Conservation (phyloP, 2,888 invertebrate genomes). For the Stictocephala bisonia region DNA sequence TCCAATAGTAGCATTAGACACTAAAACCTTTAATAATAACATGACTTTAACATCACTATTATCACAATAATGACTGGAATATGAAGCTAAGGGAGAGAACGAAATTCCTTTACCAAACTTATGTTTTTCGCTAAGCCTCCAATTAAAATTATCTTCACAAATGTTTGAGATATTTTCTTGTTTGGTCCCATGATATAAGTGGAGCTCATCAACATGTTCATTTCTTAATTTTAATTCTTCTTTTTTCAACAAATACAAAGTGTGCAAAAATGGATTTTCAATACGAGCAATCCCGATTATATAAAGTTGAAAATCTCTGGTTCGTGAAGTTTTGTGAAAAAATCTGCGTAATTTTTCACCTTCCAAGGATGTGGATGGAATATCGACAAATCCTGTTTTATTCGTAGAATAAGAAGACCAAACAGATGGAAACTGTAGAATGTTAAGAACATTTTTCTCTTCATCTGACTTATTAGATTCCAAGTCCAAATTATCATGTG, state of each 20-base stretch:
- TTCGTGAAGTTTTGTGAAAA: constrained; percentile 15
- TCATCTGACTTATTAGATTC: neutral
- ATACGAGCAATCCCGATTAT: constrained; percentile 14
- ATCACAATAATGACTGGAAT: constrained; percentile 31
- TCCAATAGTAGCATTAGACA: constrained; percentile 6
- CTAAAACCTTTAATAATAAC: constrained; percentile 24
- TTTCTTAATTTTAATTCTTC: constrained; percentile 23
- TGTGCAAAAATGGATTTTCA: constrained; percentile 34
- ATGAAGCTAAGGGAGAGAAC: constrained; percentile 20
- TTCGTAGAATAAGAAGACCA: constrained; percentile 14
- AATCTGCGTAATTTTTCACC: neutral
- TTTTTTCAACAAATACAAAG: constrained; percentile 30
- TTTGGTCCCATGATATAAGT: constrained; percentile 37
- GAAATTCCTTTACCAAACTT: constrained; percentile 35
- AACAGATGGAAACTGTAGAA: constrained; percentile 1
- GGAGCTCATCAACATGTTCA: constrained; percentile 34
- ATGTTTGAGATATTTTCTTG: neutral
- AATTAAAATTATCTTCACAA: constrained; percentile 34
- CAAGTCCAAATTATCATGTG: neutral
- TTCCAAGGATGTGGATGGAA: neutral
- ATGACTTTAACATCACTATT: constrained; percentile 5
- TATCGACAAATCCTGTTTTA: constrained; percentile 23
- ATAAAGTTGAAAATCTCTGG: neutral
- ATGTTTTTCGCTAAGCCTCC: constrained; percentile 28
- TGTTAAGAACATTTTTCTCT: neutral